Base-by-base conservation (phyloP, 2,888 invertebrate species). In the Xestobium rufovillosum region DNA sequence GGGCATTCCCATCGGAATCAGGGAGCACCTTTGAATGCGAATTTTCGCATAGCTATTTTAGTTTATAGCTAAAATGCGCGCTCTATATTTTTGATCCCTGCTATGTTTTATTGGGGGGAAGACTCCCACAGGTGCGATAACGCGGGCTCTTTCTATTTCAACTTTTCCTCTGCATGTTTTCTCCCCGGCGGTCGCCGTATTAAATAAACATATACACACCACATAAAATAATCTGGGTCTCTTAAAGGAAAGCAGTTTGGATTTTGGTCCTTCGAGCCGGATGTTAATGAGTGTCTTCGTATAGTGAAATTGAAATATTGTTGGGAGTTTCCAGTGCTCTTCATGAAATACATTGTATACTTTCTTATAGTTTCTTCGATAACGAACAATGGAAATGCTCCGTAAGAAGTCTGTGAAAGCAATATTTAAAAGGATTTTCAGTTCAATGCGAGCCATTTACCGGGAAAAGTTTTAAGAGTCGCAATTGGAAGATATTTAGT, bases 101-200 rank as follows among this genome's bases (percentile, higher is more conserved):
- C 51, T 52, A 55, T 57, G 58, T 59, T 62, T 62, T 62, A 61
- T 60, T 57, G 59, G 57, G 47, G 43, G 45, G 47, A 41, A 47
- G 47, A 43, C n/a, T 59, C 61, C 56, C 60, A 45, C 41, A 56
- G 60, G 62, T 56, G 48, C 55, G 52, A 60, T 62, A 60, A 60
- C 48, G 56, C 52, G 42, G 19, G 36, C 29, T 36, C 35, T 33
- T 26, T 34, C 30, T 41, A 9, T 34, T 26, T n/a, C 16, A 23
- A 14, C 26, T 39, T 28, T 13, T 32, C 31, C 36, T 26, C 3
- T 19, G 6, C 23, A n/a, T 6, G 6, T 6, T 19, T 19, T 19
- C 23, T 19, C 6, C 23, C n/a, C 6, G 6, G n/a, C n/a, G n/a
- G n/a, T 8, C 23, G n/a, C 23, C 6, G 23, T 6, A 19, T 19